Evolutionary conservation across 2,888 invertebrate species (phyloP).

Genomic region (Catocala fraxini): DNA sequence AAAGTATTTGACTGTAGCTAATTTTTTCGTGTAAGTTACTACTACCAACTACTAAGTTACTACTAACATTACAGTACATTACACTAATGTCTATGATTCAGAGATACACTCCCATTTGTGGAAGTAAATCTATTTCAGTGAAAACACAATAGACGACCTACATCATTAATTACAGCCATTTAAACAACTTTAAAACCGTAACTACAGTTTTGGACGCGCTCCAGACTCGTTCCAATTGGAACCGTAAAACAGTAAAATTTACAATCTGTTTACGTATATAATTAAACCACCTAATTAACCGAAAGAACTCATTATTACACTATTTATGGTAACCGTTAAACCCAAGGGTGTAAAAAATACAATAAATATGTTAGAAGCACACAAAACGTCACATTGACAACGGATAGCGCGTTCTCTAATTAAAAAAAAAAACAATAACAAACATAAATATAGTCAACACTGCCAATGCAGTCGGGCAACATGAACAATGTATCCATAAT

Average conservation of each 20-base stretch:
- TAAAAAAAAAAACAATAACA: slow-evolving; percentile 8
- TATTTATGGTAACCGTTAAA: slow-evolving; percentile 30
- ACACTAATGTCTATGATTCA: slow-evolving; percentile 13
- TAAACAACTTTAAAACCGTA: slow-evolving; percentile 42
- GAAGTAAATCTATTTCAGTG: slow-evolving; percentile 33
- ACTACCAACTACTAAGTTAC: background rate
- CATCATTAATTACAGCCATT: slow-evolving; percentile 34
- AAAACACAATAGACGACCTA: slow-evolving; percentile 24
- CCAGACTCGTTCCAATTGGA: slow-evolving; percentile 43
- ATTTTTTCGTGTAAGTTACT: background rate
- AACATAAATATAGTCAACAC: slow-evolving; percentile 31
- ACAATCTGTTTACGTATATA: slow-evolving; percentile 44
- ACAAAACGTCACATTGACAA: slow-evolving; percentile 4
- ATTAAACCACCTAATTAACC: slow-evolving; percentile 42
- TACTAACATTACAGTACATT: too few relatives aligned
- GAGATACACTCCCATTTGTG: slow-evolving; percentile 26
- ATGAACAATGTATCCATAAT: slow-evolving; percentile 4
- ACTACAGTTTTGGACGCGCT: slow-evolving; percentile 38
- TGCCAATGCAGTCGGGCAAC: slow-evolving; percentile 17
- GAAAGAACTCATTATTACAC: slow-evolving; percentile 26
- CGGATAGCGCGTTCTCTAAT: background rate
- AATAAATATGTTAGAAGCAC: background rate
- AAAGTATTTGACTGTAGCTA: too few relatives aligned
- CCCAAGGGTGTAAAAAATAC: background rate
- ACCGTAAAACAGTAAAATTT: slow-evolving; percentile 35